Evolutionary conservation across 2,888 invertebrate genomes (phyloP).

Genomic region (Archips crataeganus): DNA sequence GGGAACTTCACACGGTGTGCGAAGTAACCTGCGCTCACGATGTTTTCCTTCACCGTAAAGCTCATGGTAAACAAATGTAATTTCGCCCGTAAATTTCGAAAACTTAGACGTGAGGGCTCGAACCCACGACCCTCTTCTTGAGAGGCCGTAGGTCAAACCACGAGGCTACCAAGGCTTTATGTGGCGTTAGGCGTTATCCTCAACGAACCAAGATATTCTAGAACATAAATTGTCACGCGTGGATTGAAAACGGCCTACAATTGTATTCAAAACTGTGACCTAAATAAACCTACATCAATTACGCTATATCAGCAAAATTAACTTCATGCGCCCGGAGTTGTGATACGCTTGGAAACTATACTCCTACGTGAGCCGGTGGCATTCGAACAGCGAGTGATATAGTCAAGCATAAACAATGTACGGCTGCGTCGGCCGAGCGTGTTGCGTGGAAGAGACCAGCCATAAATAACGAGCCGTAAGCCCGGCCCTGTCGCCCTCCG

Average conservation of each 20-base stretch:
- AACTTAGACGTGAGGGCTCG: no score
- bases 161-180: no score
- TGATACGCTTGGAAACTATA: background rate
- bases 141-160: no score
- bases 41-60: no score
- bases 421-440: slow-evolving; percentile 14
- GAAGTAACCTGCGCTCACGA: no score
- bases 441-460: slow-evolving; percentile 36
- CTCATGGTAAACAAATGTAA: no score
- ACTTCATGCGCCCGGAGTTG: background rate
- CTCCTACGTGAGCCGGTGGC: slow-evolving; percentile 4
- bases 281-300: slow-evolving; percentile 4
- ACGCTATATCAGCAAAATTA: slow-evolving; percentile 3
- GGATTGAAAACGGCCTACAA: background rate
- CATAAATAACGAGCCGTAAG: slow-evolving; percentile 38
- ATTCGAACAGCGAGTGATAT: background rate
- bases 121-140: no score
- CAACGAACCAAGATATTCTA: background rate
- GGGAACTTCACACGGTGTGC: no score
- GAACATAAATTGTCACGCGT: background rate
- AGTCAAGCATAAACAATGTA: slow-evolving; percentile 22
- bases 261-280: slow-evolving; percentile 14
- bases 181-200: background rate
- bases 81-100: no score
- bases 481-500: slow-evolving; percentile 25